Evolutionary conservation across 2,113 vertebrate species (phyloP).

Genomic region (Carettochelys insculpta): DNA sequence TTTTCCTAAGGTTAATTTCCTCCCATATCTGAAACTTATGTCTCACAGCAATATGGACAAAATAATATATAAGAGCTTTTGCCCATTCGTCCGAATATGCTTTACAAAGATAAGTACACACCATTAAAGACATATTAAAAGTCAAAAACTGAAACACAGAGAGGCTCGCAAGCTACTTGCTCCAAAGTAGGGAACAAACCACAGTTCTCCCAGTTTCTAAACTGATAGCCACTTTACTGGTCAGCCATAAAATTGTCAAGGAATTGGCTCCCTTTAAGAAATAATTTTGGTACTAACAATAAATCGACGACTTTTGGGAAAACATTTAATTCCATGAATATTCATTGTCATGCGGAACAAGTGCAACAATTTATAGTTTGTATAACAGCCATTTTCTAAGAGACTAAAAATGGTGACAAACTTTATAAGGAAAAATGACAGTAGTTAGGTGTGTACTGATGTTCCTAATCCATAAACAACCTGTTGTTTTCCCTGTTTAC

Average conservation of each 20-base stretch:
- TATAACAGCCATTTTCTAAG: neutral
- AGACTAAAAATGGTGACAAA: neutral
- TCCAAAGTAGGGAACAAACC: conserved; percentile 64
- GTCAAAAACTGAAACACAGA: neutral
- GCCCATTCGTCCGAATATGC: neutral
- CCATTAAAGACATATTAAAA: neutral
- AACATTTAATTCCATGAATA: neutral
- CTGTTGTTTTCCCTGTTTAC: neutral
- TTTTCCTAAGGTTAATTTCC: neutral
- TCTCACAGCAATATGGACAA: neutral
- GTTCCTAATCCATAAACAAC: neutral
- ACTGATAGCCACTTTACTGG: conserved; percentile 35
- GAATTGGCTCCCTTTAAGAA: conserved; percentile 70
- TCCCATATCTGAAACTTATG: neutral
- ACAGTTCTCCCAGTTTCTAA: conserved; percentile 67
- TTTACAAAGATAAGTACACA: neutral
- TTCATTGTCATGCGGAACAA: conserved; percentile 1
- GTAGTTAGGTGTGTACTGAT: neutral
- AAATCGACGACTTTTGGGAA: conserved; percentile 47
- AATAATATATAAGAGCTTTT: neutral
- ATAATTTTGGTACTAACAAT: conserved; percentile 62
- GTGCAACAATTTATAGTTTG: neutral
- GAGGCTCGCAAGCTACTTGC: conserved; percentile 2
- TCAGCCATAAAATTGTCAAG: conserved; percentile 55
- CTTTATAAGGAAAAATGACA: neutral